Evolutionary conservation across 2,888 invertebrate species (phyloP), one percentile per base, ranked within the genome.

Genomic region (Neria commutata): DNA sequence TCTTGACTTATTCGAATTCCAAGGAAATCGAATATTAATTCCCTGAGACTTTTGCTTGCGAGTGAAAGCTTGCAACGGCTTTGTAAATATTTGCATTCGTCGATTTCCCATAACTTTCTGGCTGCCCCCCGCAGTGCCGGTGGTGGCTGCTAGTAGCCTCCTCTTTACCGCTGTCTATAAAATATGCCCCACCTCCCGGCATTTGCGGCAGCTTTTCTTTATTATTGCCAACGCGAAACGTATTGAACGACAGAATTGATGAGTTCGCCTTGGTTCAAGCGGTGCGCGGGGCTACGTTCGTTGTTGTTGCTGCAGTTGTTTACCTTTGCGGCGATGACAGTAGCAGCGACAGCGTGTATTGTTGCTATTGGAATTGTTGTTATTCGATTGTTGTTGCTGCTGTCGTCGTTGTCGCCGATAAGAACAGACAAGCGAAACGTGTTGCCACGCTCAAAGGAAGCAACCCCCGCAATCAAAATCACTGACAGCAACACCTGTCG

Each of bases 321-420:
- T 37, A 14, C n/a, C n/a, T n/a, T n/a, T n/a, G n/a, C n/a, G n/a
- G n/a, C n/a, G n/a, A n/a, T 3, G 8, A 40, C 2, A 5, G 2
- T 17, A 3, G 42, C 16, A 19, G 11, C 42, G 16, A 2, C 16
- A 19, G 11, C 2, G 42, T n/a, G 42, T 19, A 42, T n/a, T 23
- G 45, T n/a, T n/a, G n/a, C n/a, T n/a, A n/a, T n/a, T n/a, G n/a
- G n/a, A n/a, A n/a, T n/a, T n/a, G n/a, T n/a, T n/a, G n/a, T n/a
- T n/a, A n/a, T n/a, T n/a, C n/a, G n/a, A n/a, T 37, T 37, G 8
- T 5, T 37, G 37, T 37, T 37, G 37, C n/a, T 37, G 10, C 4
- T 37, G n/a, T 37, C n/a, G n/a, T n/a, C n/a, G 37, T 37, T 37
- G 37, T 37, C n/a, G n/a, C 14, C 42, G 42, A 42, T 42, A 42